phyloP scores from a whole-genome alignment of 2,888 invertebrate species.

The Chironomus riparius region DNA sequence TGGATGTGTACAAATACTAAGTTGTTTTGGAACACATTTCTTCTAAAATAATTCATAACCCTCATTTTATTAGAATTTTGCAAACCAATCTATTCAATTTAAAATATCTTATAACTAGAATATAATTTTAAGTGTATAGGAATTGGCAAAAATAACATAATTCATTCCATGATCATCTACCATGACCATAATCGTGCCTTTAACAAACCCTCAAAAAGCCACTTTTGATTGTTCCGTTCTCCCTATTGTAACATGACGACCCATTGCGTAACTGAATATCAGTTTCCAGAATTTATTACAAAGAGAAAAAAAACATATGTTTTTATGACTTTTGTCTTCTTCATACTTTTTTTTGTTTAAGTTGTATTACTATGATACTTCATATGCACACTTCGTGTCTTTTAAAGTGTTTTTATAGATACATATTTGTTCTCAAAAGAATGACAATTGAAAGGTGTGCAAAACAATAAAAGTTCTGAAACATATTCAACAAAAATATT shows the following conservation, averaged over 20 bases:
- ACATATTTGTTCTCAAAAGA: background rate
- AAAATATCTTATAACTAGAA: background rate
- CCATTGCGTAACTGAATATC: background rate
- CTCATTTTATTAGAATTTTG: background rate
- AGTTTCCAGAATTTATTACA: background rate
- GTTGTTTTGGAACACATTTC: too few species aligned
- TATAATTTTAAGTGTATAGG: background rate
- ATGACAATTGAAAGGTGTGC: background rate
- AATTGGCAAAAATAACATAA: background rate
- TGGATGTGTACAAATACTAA: background rate
- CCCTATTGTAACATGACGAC: background rate
- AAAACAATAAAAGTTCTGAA: background rate
- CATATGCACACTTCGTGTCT: too few species aligned
- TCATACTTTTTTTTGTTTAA: too few species aligned
- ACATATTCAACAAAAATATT: too few species aligned
- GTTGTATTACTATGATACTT: too few species aligned
- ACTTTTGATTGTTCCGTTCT: background rate
- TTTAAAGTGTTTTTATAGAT: too few species aligned
- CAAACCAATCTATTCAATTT: background rate
- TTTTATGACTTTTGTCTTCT: too few species aligned
- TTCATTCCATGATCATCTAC: conserved; percentile 21
- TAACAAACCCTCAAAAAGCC: conserved; percentile 13
- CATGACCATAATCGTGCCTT: conserved; percentile 25
- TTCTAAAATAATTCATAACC: background rate
- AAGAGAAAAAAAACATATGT: background rate